Evolutionary conservation across 2,113 vertebrate genomes (phyloP).

Genomic region (Ploceus nigricollis): DNA sequence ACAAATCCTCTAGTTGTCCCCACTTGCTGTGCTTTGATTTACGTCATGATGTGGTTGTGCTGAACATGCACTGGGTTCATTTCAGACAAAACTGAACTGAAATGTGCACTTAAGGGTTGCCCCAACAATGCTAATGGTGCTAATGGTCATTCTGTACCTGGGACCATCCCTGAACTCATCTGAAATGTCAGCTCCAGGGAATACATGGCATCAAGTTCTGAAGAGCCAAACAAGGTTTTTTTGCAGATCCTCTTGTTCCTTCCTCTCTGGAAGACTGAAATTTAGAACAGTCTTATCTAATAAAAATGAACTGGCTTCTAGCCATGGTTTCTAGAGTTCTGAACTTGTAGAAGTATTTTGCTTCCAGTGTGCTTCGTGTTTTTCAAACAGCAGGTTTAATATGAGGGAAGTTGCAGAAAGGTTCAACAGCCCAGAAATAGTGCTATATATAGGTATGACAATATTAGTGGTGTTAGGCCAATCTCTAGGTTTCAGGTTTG

Average conservation of each 20-base stretch:
- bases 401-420: background rate
- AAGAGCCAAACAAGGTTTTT: fast-evolving
- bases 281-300: background rate
- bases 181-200: background rate
- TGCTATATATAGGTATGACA: background rate
- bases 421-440: background rate
- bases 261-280: background rate
- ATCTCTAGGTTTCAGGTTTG: background rate
- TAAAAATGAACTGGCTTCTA: background rate
- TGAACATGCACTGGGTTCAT: background rate
- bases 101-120: background rate
- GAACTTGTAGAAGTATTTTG: background rate
- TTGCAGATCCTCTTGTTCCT: background rate
- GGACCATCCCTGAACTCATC: background rate
- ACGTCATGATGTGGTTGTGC: background rate
- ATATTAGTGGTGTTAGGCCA: background rate
- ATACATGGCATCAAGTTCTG: background rate
- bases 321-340: background rate
- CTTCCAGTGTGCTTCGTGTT: background rate
- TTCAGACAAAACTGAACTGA: background rate
- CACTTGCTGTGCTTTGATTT: background rate
- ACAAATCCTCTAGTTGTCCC: background rate
- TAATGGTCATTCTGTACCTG: background rate
- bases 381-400: background rate
- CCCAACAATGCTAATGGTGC: background rate